Evolutionary conservation across 1,140 invertebrate species (phyloP), one percentile per base, ranked within the genome.

Genomic region (Lysiphlebus fabarum): DNA sequence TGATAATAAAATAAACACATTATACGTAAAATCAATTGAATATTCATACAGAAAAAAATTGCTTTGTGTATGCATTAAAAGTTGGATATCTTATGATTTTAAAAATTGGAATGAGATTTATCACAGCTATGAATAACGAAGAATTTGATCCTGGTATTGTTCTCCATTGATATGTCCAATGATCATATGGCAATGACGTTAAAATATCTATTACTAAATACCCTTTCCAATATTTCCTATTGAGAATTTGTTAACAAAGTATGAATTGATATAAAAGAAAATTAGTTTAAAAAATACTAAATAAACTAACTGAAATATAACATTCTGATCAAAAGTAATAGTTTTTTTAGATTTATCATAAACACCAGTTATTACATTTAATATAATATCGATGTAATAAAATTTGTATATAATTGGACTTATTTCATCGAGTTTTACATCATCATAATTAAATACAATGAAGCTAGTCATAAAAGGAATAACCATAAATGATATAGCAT

Each of bases 401-500:
- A 77, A 67, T 2, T n/a, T 26, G 38, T 76, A 78, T 47, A 79
- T 66, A 7, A 63, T 9, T 1, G 64, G n/a, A 56, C 73, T 76
- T 1, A 75, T 9, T 49, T 65, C 62, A 14, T 75, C 75, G 26
- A 73, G 34, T 14, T 41, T 36, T 42, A 75, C 17, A 9, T 5
- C 34, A 49, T 72, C 63, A 56, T 70, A 74, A 53, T 74, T 67
- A 58, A 76, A 58, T 11, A 74, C 61, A 6, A 75, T 44, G 36
- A 75, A 77, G 47, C 69, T 73, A 4, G 67, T 67, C 56, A 69
- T 66, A 45, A 77, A 77, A 2, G 77, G 76, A 11, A 78, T 77
- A 1, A 70, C 66, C 2, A 73, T 9, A 49, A 78, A 76, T 0
- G 70, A 56, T 5, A 75, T 40, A 5, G 67, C 43, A 17, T 70